These are phyloP conservation scores for Anneissia japonica DNA, from an alignment of 35 echinoderm and acorn worm genomes.

Conservation along the genomic window DNA sequence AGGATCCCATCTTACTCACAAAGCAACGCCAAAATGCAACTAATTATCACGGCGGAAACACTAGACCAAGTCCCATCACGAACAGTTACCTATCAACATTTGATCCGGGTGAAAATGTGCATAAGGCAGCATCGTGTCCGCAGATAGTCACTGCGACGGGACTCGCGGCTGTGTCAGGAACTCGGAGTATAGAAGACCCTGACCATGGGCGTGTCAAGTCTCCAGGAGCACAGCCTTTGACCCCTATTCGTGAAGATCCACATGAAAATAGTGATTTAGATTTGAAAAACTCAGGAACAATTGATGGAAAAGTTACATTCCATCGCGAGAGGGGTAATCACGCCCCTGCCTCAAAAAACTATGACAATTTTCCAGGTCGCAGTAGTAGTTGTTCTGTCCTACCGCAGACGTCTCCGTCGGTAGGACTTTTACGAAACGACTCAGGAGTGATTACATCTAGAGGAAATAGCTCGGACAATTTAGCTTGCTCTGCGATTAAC, in stretches of 20 bases:
- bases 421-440: not conserved
- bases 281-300: not conserved
- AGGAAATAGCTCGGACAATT: not conserved
- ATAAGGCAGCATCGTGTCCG: not conserved
- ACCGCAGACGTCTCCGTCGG: not conserved
- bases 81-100: not conserved
- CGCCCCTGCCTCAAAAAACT: not conserved
- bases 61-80: not conserved
- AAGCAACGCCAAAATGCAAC: not conserved
- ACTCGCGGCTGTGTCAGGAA: not conserved
- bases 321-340: not conserved
- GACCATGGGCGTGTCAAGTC: not conserved
- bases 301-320: not conserved
- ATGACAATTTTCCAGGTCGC: not conserved
- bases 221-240: not conserved
- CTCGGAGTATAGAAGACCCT: not conserved
- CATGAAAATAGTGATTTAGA: not conserved
- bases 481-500: not conserved
- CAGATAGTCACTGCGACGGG: not conserved
- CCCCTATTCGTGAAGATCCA: constrained; percentile 10
- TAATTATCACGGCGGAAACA: not conserved
- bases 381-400: not conserved
- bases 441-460: not conserved
- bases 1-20: not conserved
- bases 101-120: not conserved